These are phyloP conservation scores for Aramus guarauna DNA, from an alignment of 2,113 vertebrate genomes.

Conservation along the genomic window DNA sequence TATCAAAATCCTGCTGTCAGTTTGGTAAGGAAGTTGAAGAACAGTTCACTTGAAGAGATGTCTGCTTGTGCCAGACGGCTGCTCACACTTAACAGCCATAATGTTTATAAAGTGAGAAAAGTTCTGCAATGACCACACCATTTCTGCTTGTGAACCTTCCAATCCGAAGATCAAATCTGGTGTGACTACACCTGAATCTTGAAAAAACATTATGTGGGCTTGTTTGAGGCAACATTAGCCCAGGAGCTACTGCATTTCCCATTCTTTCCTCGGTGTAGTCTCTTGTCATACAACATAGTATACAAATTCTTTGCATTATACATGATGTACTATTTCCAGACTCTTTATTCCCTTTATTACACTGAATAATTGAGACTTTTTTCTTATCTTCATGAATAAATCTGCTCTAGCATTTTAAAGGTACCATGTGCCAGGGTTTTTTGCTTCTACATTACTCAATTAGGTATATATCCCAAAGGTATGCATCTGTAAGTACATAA, in stretches of 20 bases:
- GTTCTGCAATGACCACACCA: not conserved
- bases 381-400: not conserved
- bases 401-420: not conserved
- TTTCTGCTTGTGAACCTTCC: not conserved
- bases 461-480: not conserved
- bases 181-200: not conserved
- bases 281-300: not conserved
- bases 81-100: not conserved
- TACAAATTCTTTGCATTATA: not conserved
- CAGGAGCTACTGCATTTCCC: not conserved
- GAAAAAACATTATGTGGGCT: not conserved
- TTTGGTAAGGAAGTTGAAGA: not conserved
- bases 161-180: not conserved
- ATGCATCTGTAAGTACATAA: not conserved
- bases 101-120: not conserved
- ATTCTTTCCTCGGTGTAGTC: not conserved
- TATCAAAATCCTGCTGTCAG: not conserved
- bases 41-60: not conserved
- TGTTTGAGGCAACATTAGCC: not conserved
- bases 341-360: not conserved
- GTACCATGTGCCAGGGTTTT: not conserved
- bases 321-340: not conserved
- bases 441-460: not conserved
- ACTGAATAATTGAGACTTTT: not conserved
- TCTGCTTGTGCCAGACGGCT: not conserved